Percentiles rank a stretch among this genome's conserved stretches.
These are phyloP conservation scores for Napeogenes inachia DNA, from an alignment of 2,888 invertebrate genomes.

Conservation along the genomic window DNA sequence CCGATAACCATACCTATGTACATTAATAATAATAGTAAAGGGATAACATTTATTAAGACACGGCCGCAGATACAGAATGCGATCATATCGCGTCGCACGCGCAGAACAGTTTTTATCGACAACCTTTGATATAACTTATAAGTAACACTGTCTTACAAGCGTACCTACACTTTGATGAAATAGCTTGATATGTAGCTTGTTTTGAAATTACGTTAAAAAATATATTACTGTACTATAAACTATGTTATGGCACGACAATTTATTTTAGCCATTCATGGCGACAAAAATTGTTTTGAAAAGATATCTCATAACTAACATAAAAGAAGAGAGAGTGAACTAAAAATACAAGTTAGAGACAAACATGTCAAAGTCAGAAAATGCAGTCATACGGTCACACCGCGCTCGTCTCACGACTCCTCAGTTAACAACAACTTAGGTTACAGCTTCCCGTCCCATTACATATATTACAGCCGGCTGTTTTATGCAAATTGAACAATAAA, in stretches of 20 bases:
- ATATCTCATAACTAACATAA: too few relatives aligned
- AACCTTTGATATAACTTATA: neutral
- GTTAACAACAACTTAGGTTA: constrained; percentile 22
- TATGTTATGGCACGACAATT: too few relatives aligned
- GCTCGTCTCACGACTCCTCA: constrained; percentile 32
- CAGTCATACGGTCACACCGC: constrained; percentile 23
- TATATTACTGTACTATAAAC: too few relatives aligned
- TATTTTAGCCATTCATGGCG: too few relatives aligned
- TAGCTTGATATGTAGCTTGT: constrained; percentile 17
- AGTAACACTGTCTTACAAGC: constrained; percentile 6
- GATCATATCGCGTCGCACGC: constrained; percentile 12
- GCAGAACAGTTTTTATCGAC: constrained; percentile 15
- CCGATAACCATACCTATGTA: too few relatives aligned
- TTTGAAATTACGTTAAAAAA: neutral
- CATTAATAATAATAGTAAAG: neutral
- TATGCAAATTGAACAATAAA: constrained; percentile 22
- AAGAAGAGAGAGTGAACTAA: constrained; percentile 1
- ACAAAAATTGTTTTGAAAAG: too few relatives aligned
- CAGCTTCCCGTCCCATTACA: neutral
- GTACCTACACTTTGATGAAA: constrained; percentile 19
- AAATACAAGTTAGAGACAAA: neutral
- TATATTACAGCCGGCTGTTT: constrained; percentile 1
- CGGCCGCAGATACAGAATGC: constrained; percentile 5
- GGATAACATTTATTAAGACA: constrained; percentile 8
- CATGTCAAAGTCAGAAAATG: too few relatives aligned